These are phyloP conservation scores for Lycaon pictus DNA, from an alignment of 2,113 vertebrate species.

Conservation along the genomic window DNA sequence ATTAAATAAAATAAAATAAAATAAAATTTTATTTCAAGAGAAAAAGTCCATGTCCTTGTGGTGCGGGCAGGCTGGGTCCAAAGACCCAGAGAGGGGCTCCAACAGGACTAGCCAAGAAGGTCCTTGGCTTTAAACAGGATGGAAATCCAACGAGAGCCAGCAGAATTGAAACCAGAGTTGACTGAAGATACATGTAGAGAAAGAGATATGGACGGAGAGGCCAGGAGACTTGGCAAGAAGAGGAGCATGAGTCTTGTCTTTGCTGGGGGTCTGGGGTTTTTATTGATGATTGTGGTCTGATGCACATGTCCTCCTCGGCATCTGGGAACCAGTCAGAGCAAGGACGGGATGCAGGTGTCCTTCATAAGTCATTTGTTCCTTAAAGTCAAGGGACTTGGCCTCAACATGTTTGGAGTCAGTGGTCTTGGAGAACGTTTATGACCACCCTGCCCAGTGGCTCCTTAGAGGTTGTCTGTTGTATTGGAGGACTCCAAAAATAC, in stretches of 20 bases:
- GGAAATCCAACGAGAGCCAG: neutral
- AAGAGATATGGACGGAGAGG: neutral
- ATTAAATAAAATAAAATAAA: too few relatives aligned
- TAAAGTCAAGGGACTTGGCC: neutral
- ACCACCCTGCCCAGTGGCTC: neutral
- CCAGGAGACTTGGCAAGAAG: neutral
- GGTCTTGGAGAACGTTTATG: neutral
- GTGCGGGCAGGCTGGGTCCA: neutral
- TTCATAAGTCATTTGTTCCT: neutral
- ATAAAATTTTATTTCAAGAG: neutral
- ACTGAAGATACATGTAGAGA: too few relatives aligned
- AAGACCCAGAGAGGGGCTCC: neutral
- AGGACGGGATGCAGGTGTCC: neutral
- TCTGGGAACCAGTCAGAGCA: neutral
- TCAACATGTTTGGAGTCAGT: neutral
- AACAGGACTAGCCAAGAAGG: neutral
- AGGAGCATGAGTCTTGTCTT: neutral
- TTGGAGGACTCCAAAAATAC: neutral
- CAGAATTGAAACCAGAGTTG: neutral
- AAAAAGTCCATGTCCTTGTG: neutral
- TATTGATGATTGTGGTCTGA: neutral
- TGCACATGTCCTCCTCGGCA: neutral
- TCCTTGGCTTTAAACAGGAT: neutral
- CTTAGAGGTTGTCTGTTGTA: neutral
- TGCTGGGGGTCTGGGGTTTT: neutral